Percentiles rank a stretch among this genome's conserved stretches.
These are phyloP conservation scores for Zaprionus inermis DNA, from an alignment of 1,140 invertebrate genomes.

Conservation along the genomic window DNA sequence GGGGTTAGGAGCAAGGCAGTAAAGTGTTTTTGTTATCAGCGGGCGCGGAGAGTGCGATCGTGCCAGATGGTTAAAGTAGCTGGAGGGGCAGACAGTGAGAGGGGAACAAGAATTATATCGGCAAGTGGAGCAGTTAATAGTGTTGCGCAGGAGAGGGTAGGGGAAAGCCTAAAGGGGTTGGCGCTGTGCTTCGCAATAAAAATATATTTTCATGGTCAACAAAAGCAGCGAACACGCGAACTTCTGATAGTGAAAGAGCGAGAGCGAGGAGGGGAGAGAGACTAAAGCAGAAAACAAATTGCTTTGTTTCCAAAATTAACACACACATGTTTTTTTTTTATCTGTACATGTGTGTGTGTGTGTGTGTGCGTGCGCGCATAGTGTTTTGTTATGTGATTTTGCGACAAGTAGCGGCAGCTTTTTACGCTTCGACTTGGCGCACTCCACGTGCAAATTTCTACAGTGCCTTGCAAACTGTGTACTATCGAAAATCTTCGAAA, in stretches of 20 bases:
- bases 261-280: conserved; percentile 23
- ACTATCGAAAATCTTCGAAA: neutral
- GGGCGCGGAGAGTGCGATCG: neutral
- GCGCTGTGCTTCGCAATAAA: neutral
- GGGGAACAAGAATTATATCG: neutral
- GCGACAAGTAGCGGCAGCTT: neutral
- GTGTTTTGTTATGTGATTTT: conserved; percentile 32
- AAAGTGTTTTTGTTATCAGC: conserved; percentile 16
- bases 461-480: neutral
- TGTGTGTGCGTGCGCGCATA: neutral
- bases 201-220: conserved; percentile 6
- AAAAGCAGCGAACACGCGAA: neutral
- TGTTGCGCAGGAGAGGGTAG: neutral
- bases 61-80: neutral
- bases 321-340: conserved; percentile 11
- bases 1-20: neutral
- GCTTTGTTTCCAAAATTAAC: conserved; percentile 59
- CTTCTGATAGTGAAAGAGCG: conserved; percentile 8
- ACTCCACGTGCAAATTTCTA: conserved; percentile 14
- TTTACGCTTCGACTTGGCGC: too few species aligned
- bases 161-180: neutral
- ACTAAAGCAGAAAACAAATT: conserved; percentile 60
- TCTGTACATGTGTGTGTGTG: neutral
- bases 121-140: neutral
- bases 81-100: neutral